These are phyloP conservation scores for Dascillus cervinus DNA, from an alignment of 2,888 invertebrate species.

Conservation along the genomic window DNA sequence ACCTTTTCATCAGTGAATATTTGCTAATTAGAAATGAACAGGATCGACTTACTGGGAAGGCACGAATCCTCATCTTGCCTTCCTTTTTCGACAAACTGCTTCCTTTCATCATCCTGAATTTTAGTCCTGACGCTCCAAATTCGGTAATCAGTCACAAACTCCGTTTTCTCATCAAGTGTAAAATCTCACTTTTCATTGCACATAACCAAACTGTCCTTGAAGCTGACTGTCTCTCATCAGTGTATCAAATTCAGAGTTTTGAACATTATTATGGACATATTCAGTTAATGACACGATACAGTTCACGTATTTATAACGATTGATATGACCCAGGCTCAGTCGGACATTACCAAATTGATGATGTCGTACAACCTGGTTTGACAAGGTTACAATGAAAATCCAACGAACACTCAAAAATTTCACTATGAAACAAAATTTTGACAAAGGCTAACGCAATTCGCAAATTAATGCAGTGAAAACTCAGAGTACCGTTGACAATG, in stretches of 20 bases:
- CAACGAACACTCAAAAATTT: constrained; percentile 10
- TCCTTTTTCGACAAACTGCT: constrained; percentile 79
- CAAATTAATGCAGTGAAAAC: constrained; percentile 9
- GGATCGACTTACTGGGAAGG: constrained; percentile 82
- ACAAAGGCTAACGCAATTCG: constrained; percentile 5
- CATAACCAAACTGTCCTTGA: constrained; percentile 23
- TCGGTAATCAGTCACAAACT: constrained; percentile 27
- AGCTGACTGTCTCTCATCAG: constrained; percentile 17
- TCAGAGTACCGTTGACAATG: constrained; percentile 22
- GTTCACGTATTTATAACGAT: constrained; percentile 9
- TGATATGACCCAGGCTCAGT: constrained; percentile 15
- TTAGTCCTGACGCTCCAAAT: constrained; percentile 27
- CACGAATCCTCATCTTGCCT: constrained; percentile 95
- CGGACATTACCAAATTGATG: constrained; percentile 18
- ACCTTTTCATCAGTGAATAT: constrained; percentile 3
- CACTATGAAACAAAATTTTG: constrained; percentile 8
- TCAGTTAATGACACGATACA: constrained; percentile 7
- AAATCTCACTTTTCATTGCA: constrained; percentile 25
- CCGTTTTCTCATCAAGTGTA: constrained; percentile 20
- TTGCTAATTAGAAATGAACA: constrained; percentile 4
- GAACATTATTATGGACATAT: constrained; percentile 7
- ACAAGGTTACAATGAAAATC: constrained; percentile 8
- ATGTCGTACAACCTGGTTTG: constrained; percentile 16
- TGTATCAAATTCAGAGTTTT: constrained; percentile 10
- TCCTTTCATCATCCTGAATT: constrained; percentile 55